Percentiles rank a stretch among this genome's conserved stretches.
phyloP scores from a whole-genome alignment of 2,797 vertebrate genomes.

The Sebastes dallii region DNA sequence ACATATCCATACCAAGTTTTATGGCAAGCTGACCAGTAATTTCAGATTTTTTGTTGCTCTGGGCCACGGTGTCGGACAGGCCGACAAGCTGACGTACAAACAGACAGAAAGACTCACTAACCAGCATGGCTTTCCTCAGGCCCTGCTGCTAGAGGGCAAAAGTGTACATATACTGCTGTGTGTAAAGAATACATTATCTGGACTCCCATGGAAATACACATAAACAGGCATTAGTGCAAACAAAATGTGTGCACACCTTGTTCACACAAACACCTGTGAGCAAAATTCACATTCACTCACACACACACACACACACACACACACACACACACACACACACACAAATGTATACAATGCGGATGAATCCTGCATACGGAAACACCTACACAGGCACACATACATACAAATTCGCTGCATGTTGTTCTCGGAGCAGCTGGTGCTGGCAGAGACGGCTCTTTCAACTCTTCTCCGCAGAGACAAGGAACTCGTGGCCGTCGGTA shows the following conservation, averaged over 20 bases:
- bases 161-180: neutral
- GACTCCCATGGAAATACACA: neutral
- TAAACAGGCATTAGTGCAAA: neutral
- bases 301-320: neutral
- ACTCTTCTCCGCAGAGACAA: slow-evolving; percentile 26
- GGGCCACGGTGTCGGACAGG: neutral
- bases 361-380: neutral
- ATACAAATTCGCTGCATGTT: slow-evolving; percentile 8
- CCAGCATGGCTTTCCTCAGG: neutral
- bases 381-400: neutral
- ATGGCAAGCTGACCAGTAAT: neutral
- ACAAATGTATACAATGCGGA: neutral
- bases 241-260: neutral
- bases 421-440: slow-evolving; percentile 42
- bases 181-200: neutral
- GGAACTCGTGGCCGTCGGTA: neutral
- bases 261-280: neutral
- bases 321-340: neutral
- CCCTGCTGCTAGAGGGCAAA: neutral
- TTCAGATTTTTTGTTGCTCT: neutral
- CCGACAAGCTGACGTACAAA: neutral
- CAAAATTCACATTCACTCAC: neutral
- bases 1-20: neutral
- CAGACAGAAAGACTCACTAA: neutral
- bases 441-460: slow-evolving; percentile 32